Conservation (phyloP, 1,140 invertebrate genomes). For the Drosophila pectinifera region DNA sequence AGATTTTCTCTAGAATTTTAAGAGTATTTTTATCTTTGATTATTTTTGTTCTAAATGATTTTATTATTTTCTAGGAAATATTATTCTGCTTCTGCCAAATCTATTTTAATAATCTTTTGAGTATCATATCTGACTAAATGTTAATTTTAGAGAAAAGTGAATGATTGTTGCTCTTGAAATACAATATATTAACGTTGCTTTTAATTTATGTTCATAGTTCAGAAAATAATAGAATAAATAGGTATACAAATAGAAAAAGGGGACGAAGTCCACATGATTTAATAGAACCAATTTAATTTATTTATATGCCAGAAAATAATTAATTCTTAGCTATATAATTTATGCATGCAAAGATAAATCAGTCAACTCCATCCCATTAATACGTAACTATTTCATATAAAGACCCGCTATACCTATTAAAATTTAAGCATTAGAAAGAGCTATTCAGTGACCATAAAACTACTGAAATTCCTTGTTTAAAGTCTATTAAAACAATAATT, state of each 20-base stretch:
- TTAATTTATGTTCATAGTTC: no score
- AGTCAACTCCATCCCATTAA: not conserved
- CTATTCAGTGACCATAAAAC: no score
- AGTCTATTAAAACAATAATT: not conserved
- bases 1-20: no score
- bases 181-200: not conserved
- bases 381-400: not conserved
- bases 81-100: not conserved
- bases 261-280: no score
- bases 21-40: not conserved
- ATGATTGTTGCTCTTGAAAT: not conserved
- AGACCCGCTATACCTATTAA: not conserved
- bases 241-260: no score
- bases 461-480: conserved; percentile 2
- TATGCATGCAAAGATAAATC: no score
- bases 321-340: no score
- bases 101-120: not conserved
- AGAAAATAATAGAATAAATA: no score
- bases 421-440: not conserved
- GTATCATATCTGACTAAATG: not conserved
- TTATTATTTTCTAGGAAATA: not conserved
- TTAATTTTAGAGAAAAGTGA: not conserved
- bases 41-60: not conserved
- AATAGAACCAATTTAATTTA: no score
- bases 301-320: no score